Evolutionary conservation across 2,888 invertebrate genomes (phyloP).

Genomic region (Gerris lacustris): DNA sequence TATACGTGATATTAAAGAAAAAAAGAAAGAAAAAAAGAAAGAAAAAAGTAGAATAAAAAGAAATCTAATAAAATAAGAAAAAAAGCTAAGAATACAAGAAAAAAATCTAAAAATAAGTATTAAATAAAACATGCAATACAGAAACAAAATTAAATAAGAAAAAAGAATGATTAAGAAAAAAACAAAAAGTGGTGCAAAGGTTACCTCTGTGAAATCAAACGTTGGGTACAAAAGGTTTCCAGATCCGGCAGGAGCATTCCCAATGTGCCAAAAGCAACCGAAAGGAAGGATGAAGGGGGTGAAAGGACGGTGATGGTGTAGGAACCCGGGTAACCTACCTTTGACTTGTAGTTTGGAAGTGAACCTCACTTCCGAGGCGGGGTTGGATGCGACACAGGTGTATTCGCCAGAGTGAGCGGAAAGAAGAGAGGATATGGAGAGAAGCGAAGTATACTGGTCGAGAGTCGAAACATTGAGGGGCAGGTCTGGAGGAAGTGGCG

Average conservation of each 20-base stretch:
- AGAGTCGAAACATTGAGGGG: constrained; percentile 55
- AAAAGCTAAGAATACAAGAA: constrained; percentile 19
- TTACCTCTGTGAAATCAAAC: constrained; percentile 43
- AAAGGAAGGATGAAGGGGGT: constrained; percentile 29
- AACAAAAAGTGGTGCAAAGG: constrained; percentile 50
- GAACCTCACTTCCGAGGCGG: constrained; percentile 65
- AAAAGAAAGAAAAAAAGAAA: background rate
- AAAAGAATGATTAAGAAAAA: constrained; percentile 32
- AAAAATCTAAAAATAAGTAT: constrained; percentile 17
- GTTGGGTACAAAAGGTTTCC: constrained; percentile 33
- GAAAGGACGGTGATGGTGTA: constrained; percentile 27
- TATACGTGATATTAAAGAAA: background rate
- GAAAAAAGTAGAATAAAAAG: constrained; percentile 11
- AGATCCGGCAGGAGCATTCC: constrained; percentile 48
- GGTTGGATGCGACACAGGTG: constrained; percentile 66
- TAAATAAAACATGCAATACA: constrained; percentile 23
- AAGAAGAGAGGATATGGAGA: constrained; percentile 63
- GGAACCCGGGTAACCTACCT: constrained; percentile 46
- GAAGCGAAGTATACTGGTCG: constrained; percentile 63
- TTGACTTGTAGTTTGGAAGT: constrained; percentile 67
- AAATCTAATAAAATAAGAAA: constrained; percentile 9
- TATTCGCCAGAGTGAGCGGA: constrained; percentile 64
- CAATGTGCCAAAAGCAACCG: constrained; percentile 51
- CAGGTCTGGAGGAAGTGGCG: constrained; percentile 36
- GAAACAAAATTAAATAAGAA: constrained; percentile 26